Conservation (phyloP, 2,113 vertebrate genomes). For the Bathybates hornii region DNA sequence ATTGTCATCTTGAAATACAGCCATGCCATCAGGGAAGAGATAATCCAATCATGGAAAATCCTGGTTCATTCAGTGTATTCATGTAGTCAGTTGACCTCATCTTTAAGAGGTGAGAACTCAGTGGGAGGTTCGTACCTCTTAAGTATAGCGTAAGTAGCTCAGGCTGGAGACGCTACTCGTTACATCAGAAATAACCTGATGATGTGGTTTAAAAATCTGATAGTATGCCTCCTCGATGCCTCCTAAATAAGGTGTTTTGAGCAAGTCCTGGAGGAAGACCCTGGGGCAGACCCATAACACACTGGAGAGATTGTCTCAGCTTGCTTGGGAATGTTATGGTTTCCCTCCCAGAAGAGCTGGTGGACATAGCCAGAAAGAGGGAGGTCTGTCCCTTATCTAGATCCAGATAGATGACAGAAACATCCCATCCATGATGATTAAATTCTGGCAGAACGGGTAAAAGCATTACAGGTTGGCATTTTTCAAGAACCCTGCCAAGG, state of each 20-base stretch:
- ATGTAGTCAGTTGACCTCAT: background rate
- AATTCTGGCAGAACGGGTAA: background rate
- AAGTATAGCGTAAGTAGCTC: background rate
- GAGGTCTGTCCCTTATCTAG: background rate
- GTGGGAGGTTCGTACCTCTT: background rate
- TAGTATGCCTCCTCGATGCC: background rate
- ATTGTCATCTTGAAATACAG: background rate
- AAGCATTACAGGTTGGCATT: background rate
- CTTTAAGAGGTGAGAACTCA: background rate
- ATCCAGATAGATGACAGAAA: background rate
- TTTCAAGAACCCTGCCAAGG: background rate
- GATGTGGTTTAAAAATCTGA: background rate
- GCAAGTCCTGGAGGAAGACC: background rate
- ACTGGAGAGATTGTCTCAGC: background rate
- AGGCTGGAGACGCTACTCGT: background rate
- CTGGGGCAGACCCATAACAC: background rate
- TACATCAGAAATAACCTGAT: background rate
- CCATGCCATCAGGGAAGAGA: background rate
- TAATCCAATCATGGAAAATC: background rate
- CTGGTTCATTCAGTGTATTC: background rate
- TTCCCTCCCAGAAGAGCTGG: background rate
- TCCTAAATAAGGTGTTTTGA: background rate
- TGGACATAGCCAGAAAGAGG: background rate
- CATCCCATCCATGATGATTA: background rate
- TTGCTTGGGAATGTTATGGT: background rate